These are phyloP conservation scores for Macropodus opercularis DNA, from an alignment of 2,797 vertebrate species.

Conservation along the genomic window DNA sequence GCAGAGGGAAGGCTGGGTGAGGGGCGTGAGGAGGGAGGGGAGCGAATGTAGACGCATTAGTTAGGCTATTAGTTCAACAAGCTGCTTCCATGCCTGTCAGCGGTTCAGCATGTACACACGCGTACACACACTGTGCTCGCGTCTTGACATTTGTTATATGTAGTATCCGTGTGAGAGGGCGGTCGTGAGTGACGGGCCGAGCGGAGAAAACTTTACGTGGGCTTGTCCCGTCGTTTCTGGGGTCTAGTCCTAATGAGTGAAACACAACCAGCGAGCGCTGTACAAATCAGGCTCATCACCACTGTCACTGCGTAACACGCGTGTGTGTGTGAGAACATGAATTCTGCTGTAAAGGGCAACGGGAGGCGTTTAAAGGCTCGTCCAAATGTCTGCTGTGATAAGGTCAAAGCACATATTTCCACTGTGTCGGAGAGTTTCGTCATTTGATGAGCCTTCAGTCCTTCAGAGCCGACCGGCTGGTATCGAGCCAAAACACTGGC, in stretches of 20 bases:
- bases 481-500: not conserved
- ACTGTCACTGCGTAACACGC: constrained; percentile 36
- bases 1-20: constrained; percentile 34
- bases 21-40: constrained; percentile 9
- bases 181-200: constrained; percentile 62
- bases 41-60: constrained; percentile 93
- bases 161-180: constrained; percentile 58
- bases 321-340: constrained; percentile 31
- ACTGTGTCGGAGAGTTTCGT: constrained; percentile 55
- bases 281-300: constrained; percentile 41
- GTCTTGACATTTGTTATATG: constrained; percentile 72
- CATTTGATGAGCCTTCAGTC: constrained; percentile 44
- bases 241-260: constrained; percentile 59
- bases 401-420: constrained; percentile 67
- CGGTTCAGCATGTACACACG: constrained; percentile 71
- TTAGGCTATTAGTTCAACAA: constrained; percentile 98
- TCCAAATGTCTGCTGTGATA: constrained; percentile 70
- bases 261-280: constrained; percentile 53
- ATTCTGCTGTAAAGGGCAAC: constrained; percentile 69
- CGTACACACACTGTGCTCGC: constrained; percentile 31
- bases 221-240: constrained; percentile 41
- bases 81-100: constrained; percentile 94
- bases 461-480: not conserved
- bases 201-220: constrained; percentile 43
- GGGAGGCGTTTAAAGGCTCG: constrained; percentile 63